Base-by-base conservation (phyloP, 2,888 invertebrate species). In the Drosophila meridiana region DNA sequence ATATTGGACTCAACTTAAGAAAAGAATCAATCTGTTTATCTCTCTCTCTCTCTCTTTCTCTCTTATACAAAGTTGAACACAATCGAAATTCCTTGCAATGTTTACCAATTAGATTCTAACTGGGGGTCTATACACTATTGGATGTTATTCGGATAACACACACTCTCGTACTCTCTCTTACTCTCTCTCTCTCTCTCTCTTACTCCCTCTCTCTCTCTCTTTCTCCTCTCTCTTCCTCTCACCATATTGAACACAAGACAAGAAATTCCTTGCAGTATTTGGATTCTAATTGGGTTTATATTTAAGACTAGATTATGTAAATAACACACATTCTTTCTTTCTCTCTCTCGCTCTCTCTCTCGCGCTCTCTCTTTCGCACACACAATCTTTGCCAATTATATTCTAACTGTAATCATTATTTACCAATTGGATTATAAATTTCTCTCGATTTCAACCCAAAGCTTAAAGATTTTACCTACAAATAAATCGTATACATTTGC, bases 401-500 rank as follows among this genome's bases (percentile, higher is more conserved):
- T 8, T 48, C 32, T n/a, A 30, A 30, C 4, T 48, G 13, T 13
- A 14, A 26, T 53, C 3, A 3, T 0, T 1, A 7, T 8, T 9
- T 32, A 0, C 50, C 32, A 32, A 50, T 50, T 50, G 50, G 50
- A 52, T 52, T 52, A 5, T 5, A 34, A 20, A 11, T 6, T 20
- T 36, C 1, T 20, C 20, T 38, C 28, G 8, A 26, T 13, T 20
- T 20, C 5, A 28, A 38, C 26, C 8, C 0, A 53, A 53, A 34
- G n/a, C 47, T 52, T 52, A 1, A 7, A 30, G 48, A n/a, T 8
- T 30, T 47, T 5, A 3, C 53, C 34, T 28, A 56, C 28, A 73
- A 42, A 48, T 30, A 73, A 74, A 57, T 74, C 79, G 75, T 76
- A 79, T 76, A 76, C 79, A 69, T 47, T 76, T 78, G 76, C 73